Conservation (phyloP, 1,140 invertebrate genomes). For the Mycetomoellerius zeteki region DNA sequence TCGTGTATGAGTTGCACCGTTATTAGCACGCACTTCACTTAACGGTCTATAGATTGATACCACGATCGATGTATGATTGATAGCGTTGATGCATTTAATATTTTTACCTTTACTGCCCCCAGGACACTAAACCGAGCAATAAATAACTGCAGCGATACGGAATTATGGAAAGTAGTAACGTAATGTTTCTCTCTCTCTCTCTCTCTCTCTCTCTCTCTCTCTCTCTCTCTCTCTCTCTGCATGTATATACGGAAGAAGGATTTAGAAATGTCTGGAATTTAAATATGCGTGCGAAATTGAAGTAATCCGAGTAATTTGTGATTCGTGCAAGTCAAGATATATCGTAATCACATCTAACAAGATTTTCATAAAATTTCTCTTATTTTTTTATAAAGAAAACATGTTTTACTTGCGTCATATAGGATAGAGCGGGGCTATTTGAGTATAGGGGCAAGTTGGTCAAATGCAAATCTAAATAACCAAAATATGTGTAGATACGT, state of each 20-base stretch:
- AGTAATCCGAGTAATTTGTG: neutral
- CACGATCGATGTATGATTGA: slow-evolving; percentile 42
- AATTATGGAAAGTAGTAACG: slow-evolving; percentile 11
- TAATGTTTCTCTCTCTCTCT: neutral
- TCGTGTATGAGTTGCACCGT: slow-evolving; percentile 11
- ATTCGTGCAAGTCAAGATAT: neutral
- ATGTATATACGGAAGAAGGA: neutral
- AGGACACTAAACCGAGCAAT: neutral
- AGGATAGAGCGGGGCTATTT: no score
- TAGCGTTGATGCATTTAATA: slow-evolving; percentile 27
- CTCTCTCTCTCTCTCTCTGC: neutral
- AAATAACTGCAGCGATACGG: slow-evolving; percentile 15
- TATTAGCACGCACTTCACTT: slow-evolving; percentile 39
- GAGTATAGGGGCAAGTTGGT: no score
- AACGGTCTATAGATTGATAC: slow-evolving; percentile 35
- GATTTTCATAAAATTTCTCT: neutral
- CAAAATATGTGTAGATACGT: no score
- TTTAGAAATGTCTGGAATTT: slow-evolving; percentile 6
- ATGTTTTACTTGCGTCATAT: neutral
- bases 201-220: neutral
- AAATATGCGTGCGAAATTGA: slow-evolving; percentile 27
- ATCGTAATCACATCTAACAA: neutral
- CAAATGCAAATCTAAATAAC: no score
- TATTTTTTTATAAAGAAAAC: slow-evolving; percentile 3
- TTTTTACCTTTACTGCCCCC: neutral